These are phyloP conservation scores for Gymnothorax reevesii DNA, from an alignment of 2,797 vertebrate species.

Conservation along the genomic window DNA sequence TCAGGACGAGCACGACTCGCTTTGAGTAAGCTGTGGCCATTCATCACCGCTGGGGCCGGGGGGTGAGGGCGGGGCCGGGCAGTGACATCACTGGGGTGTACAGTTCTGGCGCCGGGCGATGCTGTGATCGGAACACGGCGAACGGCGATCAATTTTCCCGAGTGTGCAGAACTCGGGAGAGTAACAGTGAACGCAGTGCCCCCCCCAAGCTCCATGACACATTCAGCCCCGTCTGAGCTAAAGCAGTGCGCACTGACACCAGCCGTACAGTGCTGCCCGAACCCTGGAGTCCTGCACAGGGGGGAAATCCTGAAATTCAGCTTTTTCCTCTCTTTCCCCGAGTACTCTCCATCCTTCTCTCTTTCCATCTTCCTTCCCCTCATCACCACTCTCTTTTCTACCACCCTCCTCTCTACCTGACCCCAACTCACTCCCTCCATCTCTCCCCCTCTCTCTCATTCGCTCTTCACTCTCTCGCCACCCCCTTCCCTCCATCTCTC, in stretches of 20 bases:
- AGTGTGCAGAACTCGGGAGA: not conserved
- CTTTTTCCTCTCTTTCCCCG: too few species aligned
- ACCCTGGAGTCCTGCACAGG: not conserved
- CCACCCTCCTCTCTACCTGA: too few species aligned
- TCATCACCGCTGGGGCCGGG: slow-evolving; percentile 61
- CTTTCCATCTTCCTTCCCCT: slow-evolving; percentile 27
- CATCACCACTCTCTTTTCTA: too few species aligned
- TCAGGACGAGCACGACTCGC: slow-evolving; percentile 65
- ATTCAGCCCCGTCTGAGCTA: not conserved
- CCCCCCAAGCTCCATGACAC: not conserved
- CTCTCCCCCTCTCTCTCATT: too few species aligned
- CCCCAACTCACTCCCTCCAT: too few species aligned
- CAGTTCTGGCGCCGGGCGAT: not conserved
- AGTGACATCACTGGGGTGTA: slow-evolving; percentile 47
- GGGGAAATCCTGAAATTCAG: not conserved
- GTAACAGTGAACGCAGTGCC: not conserved
- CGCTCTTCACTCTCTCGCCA: too few species aligned
- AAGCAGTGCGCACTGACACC: not conserved
- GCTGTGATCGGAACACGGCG: not conserved
- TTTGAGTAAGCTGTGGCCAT: slow-evolving; percentile 74
- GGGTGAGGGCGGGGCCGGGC: slow-evolving; percentile 54
- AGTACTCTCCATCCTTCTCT: not conserved
- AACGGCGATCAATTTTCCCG: not conserved
- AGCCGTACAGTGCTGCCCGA: not conserved
- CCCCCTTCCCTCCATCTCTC: too few species aligned